Base-by-base conservation (phyloP, 1,140 invertebrate species). In the Anastrepha ludens region DNA sequence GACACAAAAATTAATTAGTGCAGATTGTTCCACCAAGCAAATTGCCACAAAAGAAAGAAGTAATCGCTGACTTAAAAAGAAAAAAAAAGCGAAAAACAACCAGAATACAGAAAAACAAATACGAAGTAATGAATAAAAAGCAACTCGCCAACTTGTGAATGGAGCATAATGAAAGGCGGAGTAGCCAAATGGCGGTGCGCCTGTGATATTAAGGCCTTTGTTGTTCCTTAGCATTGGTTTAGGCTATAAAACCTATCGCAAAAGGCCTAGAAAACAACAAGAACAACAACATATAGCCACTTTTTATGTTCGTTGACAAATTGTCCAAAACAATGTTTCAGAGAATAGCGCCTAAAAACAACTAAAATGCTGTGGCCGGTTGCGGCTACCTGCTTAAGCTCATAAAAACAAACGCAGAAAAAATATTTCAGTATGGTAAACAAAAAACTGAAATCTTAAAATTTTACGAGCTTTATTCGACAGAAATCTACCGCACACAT, bases 401-500 rank as follows among this genome's bases (percentile, higher is more conserved):
- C 74, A 29, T 81, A 81, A 81, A 62, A 81, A 81, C 55, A 81
- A 81, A 81, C 17, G 85, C 58, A 44, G 39, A 86, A 62, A 62
- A 86, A 65, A 62, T 3, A 65, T 65, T 81, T 81, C 13, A 81
- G 47, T 81, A 20, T 81, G 41, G 47, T 11, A 67, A 20, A 39
- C n/a, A 67, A 62, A 62, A 62, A n/a, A 86, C 39, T 4, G 6
- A 81, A 55, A 62, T 62, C 60, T 17, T n/a, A 62, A 15, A 29
- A 29, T 81, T 81, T 81, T 50, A 81, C 47, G 74, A 55, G 39
- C 47, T 11, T 81, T 29, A 55, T 81, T 81, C 86, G 65, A 55
- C 86, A 50, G 39, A 67, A 87, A 65, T 70, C 15, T 70, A 87
- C 86, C 86, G 47, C 86, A 87, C 86, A 87, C 86, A 87, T n/a